phyloP scores from a whole-genome alignment of 2,888 invertebrate species.

The Halocaridina rubra region DNA sequence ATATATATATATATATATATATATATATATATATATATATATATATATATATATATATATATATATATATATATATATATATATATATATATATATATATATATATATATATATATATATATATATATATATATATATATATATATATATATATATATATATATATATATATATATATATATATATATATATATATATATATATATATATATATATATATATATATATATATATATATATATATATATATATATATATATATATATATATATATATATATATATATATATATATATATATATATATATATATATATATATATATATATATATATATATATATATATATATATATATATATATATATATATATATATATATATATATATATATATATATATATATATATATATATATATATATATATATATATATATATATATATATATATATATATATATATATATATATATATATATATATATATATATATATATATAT shows the following conservation, averaged over 20 bases:
- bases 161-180: background rate
- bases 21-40: too few species aligned
- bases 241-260: slow-evolving; percentile 10
- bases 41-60: too few species aligned
- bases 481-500: background rate
- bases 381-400: slow-evolving; percentile 14
- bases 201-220: slow-evolving; percentile 15
- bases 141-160: too few species aligned
- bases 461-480: background rate
- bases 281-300: background rate
- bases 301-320: slow-evolving; percentile 19
- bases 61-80: too few species aligned
- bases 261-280: background rate
- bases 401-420: background rate
- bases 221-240: background rate
- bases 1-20: too few species aligned
- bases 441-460: background rate
- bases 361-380: slow-evolving; percentile 10
- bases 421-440: slow-evolving; percentile 5
- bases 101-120: too few species aligned
- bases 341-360: background rate
- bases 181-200: background rate
- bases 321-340: slow-evolving; percentile 18
- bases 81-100: too few species aligned
- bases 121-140: too few species aligned